Evolutionary conservation across 2,888 invertebrate genomes (phyloP), one percentile per base, ranked within the genome.

Genomic region (Druceiella hillmani): DNA sequence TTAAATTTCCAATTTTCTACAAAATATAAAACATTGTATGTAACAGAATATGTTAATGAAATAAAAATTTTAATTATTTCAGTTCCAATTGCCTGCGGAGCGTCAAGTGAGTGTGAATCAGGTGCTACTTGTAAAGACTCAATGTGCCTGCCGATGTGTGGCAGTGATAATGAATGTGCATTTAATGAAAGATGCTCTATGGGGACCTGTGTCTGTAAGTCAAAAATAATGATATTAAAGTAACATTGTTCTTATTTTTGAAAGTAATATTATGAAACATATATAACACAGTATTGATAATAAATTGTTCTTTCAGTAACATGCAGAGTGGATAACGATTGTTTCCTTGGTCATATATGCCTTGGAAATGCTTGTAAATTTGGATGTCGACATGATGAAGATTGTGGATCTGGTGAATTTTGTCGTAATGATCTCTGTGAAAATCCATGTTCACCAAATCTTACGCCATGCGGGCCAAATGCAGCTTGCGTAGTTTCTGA

Each of bases 281-380:
- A 33, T 45, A 17, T 37, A 27, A 7, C 14, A 20, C 38, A 29
- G 27, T 9, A 37, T 38, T 38, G 38, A 14, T 3, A 27, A 27
- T 29, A 17, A 16, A 20, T 24, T 41, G 22, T 40, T 40, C 22
- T 52, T 68, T 54, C 59, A 78, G 79, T 92, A 40, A 92, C 91
- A 3, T 93, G 93, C 55, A 80, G 90, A 31, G 82, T 90, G 2
- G 91, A 92, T 57, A 89, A 91, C 53, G 92, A 93, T 54, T 93
- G 92, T 53, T 91, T 92, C 78, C 70, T 91, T 40, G 91, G 91
- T 1, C 90, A 92, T 53, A 88, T 92, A 47, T 93, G 93, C 55
- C 64, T 90, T 38, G 79, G 81, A 53, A 89, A 88, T 53, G 85
- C 85, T 66, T 92, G 92, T 55, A 77, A 86, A 40, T 84, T 83